These are phyloP conservation scores for Danaus chrysippus DNA, from an alignment of 2,888 invertebrate species.

Conservation along the genomic window DNA sequence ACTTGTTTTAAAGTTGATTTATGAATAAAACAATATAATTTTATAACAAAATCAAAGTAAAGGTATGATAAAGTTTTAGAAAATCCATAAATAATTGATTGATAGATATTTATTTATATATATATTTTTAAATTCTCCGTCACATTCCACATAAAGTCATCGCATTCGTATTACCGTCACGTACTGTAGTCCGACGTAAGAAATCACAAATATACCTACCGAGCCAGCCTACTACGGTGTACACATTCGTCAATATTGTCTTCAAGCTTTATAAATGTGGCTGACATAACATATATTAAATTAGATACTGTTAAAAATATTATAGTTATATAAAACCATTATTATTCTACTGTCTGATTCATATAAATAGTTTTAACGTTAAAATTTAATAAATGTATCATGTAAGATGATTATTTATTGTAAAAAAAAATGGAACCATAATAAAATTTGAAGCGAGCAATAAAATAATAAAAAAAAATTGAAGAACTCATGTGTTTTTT, in stretches of 20 bases:
- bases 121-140: slow-evolving; percentile 24
- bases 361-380: too few relatives aligned
- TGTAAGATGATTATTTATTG: too few relatives aligned
- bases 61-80: neutral
- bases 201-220: slow-evolving; percentile 56
- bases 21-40: too few relatives aligned
- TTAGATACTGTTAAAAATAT: neutral
- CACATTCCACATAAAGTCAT: slow-evolving; percentile 25
- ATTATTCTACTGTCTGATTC: too few relatives aligned
- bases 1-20: slow-evolving; percentile 9
- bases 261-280: neutral
- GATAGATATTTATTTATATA: slow-evolving; percentile 32
- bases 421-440: too few relatives aligned
- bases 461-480: too few relatives aligned
- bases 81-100: slow-evolving; percentile 14
- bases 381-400: too few relatives aligned
- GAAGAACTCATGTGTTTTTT: too few relatives aligned
- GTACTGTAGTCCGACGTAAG: slow-evolving; percentile 44
- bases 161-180: slow-evolving; percentile 48
- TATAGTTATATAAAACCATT: too few relatives aligned
- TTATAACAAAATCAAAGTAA: too few relatives aligned
- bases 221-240: slow-evolving; percentile 38
- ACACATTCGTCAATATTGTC: slow-evolving; percentile 7
- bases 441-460: too few relatives aligned
- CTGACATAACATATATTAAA: neutral